These are phyloP conservation scores for Diplodus puntazzo DNA, from an alignment of 2,797 vertebrate species.

Conservation along the genomic window DNA sequence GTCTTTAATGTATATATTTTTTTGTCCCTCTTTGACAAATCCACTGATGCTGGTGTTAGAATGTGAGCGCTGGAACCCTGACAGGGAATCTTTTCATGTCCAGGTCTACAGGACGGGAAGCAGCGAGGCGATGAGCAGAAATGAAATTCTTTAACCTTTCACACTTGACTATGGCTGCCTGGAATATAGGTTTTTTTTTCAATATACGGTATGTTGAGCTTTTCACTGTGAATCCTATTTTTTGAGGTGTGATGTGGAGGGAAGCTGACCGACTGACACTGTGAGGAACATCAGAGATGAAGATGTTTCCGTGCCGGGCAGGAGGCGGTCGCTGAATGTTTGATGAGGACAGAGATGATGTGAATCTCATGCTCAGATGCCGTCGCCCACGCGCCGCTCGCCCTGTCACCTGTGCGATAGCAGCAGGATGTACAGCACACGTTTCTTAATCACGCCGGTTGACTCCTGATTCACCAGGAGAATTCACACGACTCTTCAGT, in stretches of 20 bases:
- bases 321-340: not conserved
- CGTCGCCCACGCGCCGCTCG: too few relatives aligned
- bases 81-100: constrained; percentile 17
- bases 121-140: not conserved
- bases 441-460: not conserved
- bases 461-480: not conserved
- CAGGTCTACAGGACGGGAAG: not conserved
- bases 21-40: not conserved
- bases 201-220: not conserved
- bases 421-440: too few relatives aligned
- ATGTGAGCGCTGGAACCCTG: not conserved
- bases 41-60: not conserved
- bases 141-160: constrained; percentile 15
- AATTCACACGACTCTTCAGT: too few relatives aligned
- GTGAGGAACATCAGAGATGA: not conserved
- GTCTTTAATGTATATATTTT: too few relatives aligned
- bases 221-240: not conserved
- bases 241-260: not conserved
- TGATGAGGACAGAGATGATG: too few relatives aligned
- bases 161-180: not conserved
- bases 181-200: not conserved
- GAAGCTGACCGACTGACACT: not conserved
- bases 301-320: not conserved
- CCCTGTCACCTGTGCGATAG: too few relatives aligned
- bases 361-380: not conserved